Evolutionary conservation across 2,888 invertebrate species (phyloP).

Genomic region (Trichogramma dendrolimi): DNA sequence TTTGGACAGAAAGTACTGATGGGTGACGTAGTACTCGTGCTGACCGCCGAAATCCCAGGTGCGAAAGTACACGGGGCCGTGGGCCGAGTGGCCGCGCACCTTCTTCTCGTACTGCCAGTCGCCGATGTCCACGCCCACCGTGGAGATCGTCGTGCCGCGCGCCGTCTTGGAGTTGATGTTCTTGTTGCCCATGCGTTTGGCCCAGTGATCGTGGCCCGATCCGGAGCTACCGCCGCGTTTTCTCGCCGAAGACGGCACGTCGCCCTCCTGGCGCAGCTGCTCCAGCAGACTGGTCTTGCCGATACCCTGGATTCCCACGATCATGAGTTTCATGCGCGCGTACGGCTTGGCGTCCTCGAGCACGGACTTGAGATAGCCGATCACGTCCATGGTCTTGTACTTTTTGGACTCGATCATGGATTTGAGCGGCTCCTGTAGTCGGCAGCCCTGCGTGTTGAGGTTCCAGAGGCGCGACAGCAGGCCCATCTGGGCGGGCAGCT

Average conservation of each 20-base stretch:
- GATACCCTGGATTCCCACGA: constrained; percentile 84
- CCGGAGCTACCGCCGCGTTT: constrained; percentile 55
- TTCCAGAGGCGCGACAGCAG: constrained; percentile 93
- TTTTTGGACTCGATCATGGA: constrained; percentile 89
- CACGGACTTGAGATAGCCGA: constrained; percentile 87
- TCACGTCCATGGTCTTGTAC: constrained; percentile 91
- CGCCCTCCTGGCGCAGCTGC: constrained; percentile 81
- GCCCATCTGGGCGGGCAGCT: constrained; percentile 94
- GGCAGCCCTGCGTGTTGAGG: constrained; percentile 85
- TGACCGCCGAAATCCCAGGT: constrained; percentile 99
- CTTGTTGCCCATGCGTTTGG: constrained; percentile 90
- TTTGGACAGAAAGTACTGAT: constrained; percentile 96
- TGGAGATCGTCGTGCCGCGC: constrained; percentile 81
- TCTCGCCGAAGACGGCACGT: constrained; percentile 52
- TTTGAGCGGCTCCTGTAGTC: constrained; percentile 79
- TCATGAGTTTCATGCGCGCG: constrained; percentile 92
- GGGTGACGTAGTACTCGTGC: constrained; percentile 96
- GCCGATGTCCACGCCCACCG: constrained; percentile 96
- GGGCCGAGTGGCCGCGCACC: constrained; percentile 66
- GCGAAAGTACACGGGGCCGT: constrained; percentile 82
- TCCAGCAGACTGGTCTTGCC: constrained; percentile 89
- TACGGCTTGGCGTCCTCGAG: constrained; percentile 88
- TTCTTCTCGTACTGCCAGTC: constrained; percentile 91
- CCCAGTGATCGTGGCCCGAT: constrained; percentile 79
- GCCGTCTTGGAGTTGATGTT: constrained; percentile 71